Percentiles rank a stretch among this genome's conserved stretches.
phyloP scores from a whole-genome alignment of 1,140 invertebrate genomes.

The Pinna nobilis region DNA sequence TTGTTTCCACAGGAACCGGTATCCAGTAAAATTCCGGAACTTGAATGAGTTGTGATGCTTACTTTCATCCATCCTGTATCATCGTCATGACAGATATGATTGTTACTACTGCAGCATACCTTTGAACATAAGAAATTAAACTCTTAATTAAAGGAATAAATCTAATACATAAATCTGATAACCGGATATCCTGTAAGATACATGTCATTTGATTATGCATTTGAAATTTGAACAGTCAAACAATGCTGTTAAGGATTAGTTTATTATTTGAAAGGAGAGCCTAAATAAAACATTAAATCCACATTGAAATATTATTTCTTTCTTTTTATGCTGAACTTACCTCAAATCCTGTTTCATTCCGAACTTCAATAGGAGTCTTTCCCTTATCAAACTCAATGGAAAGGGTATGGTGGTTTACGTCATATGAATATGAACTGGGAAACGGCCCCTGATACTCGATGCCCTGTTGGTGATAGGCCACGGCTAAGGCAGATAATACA shows the following conservation, averaged over 20 bases:
- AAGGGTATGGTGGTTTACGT: neutral
- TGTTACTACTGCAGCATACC: conserved; percentile 1
- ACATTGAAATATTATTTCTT: neutral
- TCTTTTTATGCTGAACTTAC: conserved; percentile 25
- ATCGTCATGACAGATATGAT: neutral
- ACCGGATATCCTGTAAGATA: no score
- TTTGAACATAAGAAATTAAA: neutral
- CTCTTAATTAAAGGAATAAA: neutral
- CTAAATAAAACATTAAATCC: no score
- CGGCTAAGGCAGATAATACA: conserved; percentile 47
- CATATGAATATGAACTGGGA: conserved; percentile 28
- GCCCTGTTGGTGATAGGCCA: conserved; percentile 54
- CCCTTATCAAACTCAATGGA: conserved; percentile 47
- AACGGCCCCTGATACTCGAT: conserved; percentile 56
- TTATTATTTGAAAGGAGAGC: no score
- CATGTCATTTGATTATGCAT: no score
- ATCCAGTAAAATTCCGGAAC: conserved; percentile 44
- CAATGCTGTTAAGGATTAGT: no score
- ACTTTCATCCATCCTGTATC: conserved; percentile 37
- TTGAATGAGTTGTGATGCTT: conserved; percentile 35
- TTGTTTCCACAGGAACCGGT: conserved; percentile 32
- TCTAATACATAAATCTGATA: neutral
- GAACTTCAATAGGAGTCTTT: conserved; percentile 43
- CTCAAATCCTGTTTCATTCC: conserved; percentile 55
- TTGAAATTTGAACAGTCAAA: no score